Conservation (phyloP, 2,888 invertebrate species). For the Netelia inedita region DNA sequence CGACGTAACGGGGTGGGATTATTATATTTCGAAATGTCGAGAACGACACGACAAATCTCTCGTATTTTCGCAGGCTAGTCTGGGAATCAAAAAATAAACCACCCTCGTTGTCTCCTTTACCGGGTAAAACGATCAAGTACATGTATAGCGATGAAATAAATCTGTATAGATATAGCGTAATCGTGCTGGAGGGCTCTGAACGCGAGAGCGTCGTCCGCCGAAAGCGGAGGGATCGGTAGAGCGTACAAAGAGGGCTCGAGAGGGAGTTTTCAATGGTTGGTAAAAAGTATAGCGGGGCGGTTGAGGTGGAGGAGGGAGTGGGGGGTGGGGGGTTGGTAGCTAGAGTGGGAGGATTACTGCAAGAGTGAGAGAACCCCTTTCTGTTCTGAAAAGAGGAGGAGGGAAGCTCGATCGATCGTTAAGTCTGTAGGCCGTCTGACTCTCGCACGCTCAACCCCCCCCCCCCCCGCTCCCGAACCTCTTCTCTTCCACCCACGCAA, state of each 20-base stretch:
- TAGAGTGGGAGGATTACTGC: slow-evolving; percentile 33
- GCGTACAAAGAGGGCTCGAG: slow-evolving; percentile 57
- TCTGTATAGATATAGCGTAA: slow-evolving; percentile 12
- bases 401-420: slow-evolving; percentile 81
- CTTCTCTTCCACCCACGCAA: slow-evolving; percentile 2
- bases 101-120: slow-evolving; percentile 41
- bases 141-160: neutral
- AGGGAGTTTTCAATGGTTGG: slow-evolving; percentile 55
- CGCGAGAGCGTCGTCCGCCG: slow-evolving; percentile 64
- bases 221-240: slow-evolving; percentile 28
- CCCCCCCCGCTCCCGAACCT: neutral
- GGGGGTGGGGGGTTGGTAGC: slow-evolving; percentile 31
- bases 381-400: slow-evolving; percentile 64
- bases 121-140: neutral
- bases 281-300: slow-evolving; percentile 62
- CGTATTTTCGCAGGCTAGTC: slow-evolving; percentile 20
- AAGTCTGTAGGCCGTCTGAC: slow-evolving; percentile 80
- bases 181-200: slow-evolving; percentile 41
- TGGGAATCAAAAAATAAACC: slow-evolving; percentile 43
- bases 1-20: neutral
- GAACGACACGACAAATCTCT: neutral
- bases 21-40: slow-evolving; percentile 19
- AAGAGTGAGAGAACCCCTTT: slow-evolving; percentile 36
- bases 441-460: slow-evolving; percentile 31
- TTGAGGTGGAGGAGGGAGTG: slow-evolving; percentile 65